Base-by-base conservation (phyloP, 2,797 vertebrate genomes). In the Iguana delicatissima region DNA sequence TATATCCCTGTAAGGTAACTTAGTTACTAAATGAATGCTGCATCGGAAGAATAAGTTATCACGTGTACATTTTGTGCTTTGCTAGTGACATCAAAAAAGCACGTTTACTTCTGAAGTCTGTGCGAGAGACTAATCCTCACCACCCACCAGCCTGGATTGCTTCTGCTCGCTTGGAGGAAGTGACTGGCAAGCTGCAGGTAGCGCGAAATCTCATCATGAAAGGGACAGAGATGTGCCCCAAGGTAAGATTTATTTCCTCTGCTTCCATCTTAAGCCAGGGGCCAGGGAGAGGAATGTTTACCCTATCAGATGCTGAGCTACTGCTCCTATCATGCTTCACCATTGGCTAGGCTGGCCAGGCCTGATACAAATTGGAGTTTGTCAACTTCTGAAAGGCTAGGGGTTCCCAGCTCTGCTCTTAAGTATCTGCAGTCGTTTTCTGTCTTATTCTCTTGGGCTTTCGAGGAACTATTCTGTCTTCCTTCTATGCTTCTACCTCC, bases 171-270 rank as follows among this genome's bases (percentile, higher is more conserved):
- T 96, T 99, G 93, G 99, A 99, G 91, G 99, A 99, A 93, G 99
- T 99, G 94, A 99, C 99, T 0, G 99, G 99, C 57, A 99, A 99
- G 90, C 97, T 99, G 83, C 99, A 99, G 91, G 99, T 99, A 76
- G 99, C 99, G 91, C 98, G 99, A 46, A 99, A 99, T 94, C 98
- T 99, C 89, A 99, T 99, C 92, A 99, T 99, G 99, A 99, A 99
- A 96, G 99, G 99, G 91, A 99, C 99, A 0, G 99, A 99, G 95
- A 99, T 99, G 99, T 99, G 99, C 95, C 98, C 98, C 3, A 99
- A 99, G 99, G 99, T 99, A 92, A 97, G 55, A 73, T 8, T 18
- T 1, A 35, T 93, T 90, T 87, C 6, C 14, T 74, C 1, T 80
- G 2, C 4, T 89, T 86, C 29, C 3, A 29, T 86, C 16, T 13